Percentiles rank a stretch among this genome's conserved stretches.
phyloP scores from a whole-genome alignment of 30 jellyfish, hydroid and myxozoan species.

The Kudoa iwatai region DNA sequence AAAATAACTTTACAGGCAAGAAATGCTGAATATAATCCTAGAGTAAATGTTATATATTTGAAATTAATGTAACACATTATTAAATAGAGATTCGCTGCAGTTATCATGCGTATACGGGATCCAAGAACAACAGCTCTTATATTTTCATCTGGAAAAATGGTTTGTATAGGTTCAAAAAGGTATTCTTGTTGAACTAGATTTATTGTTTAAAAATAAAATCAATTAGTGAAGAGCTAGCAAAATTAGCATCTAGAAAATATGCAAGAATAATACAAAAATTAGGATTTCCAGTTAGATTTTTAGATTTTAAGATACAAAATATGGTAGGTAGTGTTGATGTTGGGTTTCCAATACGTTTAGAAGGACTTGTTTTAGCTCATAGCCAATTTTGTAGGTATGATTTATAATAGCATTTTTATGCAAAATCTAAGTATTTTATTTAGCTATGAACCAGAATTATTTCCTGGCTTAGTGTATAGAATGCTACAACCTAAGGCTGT shows the following conservation, averaged over 20 bases:
- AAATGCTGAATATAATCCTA: conserved; percentile 74
- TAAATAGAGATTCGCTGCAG: conserved; percentile 71
- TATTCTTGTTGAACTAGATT: conserved; percentile 1
- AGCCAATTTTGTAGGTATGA: conserved; percentile 56
- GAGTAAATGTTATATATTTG: conserved; percentile 6
- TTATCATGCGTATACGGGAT: conserved; percentile 72
- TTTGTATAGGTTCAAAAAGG: conserved; percentile 93
- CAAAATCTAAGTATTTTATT: too few relatives aligned
- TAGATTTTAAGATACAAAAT: conserved; percentile 61
- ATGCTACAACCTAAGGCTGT: too few relatives aligned
- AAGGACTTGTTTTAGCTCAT: conserved; percentile 61
- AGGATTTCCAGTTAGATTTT: conserved; percentile 70
- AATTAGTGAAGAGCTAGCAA: conserved; percentile 59
- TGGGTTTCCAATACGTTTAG: conserved; percentile 45
- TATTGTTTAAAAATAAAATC: too few relatives aligned
- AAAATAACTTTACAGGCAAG: conserved; percentile 57
- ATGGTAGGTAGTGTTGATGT: conserved; percentile 89
- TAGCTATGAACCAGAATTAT: too few relatives aligned
- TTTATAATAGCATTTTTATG: too few relatives aligned
- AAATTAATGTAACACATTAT: background rate
- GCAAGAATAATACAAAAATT: conserved; percentile 76
- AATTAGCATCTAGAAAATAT: conserved; percentile 73
- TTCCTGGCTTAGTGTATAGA: too few relatives aligned
- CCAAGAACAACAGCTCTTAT: conserved; percentile 92
- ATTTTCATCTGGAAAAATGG: conserved; percentile 86